Evolutionary conservation across 2,888 invertebrate species (phyloP), one percentile per base, ranked within the genome.

Genomic region (Andrena haemorrhoa): DNA sequence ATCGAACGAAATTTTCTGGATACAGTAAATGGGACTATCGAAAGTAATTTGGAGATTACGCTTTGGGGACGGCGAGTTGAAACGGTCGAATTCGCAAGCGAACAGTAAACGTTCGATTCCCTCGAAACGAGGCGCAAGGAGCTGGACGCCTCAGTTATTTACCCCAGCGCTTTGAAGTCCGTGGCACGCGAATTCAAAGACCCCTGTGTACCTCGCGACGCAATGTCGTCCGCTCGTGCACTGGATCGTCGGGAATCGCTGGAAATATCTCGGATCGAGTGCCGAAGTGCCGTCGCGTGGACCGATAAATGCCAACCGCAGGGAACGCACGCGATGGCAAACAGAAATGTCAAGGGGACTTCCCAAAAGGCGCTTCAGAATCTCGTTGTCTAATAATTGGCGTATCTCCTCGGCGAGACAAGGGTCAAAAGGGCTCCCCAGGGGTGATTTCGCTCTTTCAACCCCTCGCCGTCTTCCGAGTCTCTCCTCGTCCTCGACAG

Each of bases 371-470:
- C 75, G 76, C 56, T 77, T 51, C 33, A 29, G 65, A 47, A 79
- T 77, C 72, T 71, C 64, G 58, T 83, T 83, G 72, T 71, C 74
- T 75, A 72, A 81, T 79, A 85, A 85, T 86, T 86, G 83, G 74
- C 61, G 63, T 68, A 74, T 79, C 66, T 74, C 68, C 1, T 56
- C 35, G 58, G 23, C 16, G 47, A 64, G 61, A 79, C 69, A 71
- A 86, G 70, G 64, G 31, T 73, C 23, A 31, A 64, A 61, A 79
- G 71, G 65, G 8, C 61, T 49, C 60, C 71, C 80, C 64, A 10
- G 29, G 20, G 60, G 73, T 23, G 56, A 69, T 23, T 64, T 58
- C 7, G 33, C n/a, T 20, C 53, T 10, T 47, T 35, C 41, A 29
- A 12, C 26, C 23, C 35, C 20, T 16, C 23, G 29, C 2, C 47